Conservation (phyloP, 2,888 invertebrate genomes). For the Agonopterix subpropinquella region DNA sequence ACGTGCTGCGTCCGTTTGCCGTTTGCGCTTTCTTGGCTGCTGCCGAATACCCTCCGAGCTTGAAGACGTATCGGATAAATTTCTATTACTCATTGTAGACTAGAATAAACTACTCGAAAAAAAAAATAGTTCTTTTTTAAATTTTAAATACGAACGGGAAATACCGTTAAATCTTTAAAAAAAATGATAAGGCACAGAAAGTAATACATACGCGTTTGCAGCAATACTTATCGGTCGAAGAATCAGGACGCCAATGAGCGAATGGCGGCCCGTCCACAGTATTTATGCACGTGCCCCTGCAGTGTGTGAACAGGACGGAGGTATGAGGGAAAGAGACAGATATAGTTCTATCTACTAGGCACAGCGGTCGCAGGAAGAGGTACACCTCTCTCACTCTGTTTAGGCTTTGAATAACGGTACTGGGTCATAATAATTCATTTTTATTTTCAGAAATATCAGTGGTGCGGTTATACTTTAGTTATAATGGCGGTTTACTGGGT, state of each 20-base stretch:
- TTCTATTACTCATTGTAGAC: not conserved
- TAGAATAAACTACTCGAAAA: not conserved
- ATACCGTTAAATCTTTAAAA: not conserved
- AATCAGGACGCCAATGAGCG: not conserved
- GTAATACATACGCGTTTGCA: not conserved
- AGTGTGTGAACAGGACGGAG: too few relatives aligned
- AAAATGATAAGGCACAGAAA: not conserved
- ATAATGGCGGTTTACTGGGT: slow-evolving; percentile 89
- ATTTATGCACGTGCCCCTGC: too few relatives aligned
- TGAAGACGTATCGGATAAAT: not conserved
- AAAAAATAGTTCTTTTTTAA: not conserved
- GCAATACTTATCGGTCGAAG: not conserved
- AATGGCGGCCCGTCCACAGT: too few relatives aligned
- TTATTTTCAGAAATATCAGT: slow-evolving; percentile 42
- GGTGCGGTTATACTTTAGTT: slow-evolving; percentile 83
- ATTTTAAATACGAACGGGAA: not conserved
- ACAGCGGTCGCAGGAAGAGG: too few relatives aligned
- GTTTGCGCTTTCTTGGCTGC: not conserved
- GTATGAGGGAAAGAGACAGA: too few relatives aligned
- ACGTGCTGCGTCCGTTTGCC: not conserved
- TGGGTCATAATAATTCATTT: not conserved
- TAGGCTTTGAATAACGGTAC: too few relatives aligned
- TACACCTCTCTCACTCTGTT: too few relatives aligned
- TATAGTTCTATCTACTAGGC: too few relatives aligned
- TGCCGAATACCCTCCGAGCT: not conserved